Conservation (phyloP, 2,888 invertebrate genomes). For the Limnephilus rhombicus region DNA sequence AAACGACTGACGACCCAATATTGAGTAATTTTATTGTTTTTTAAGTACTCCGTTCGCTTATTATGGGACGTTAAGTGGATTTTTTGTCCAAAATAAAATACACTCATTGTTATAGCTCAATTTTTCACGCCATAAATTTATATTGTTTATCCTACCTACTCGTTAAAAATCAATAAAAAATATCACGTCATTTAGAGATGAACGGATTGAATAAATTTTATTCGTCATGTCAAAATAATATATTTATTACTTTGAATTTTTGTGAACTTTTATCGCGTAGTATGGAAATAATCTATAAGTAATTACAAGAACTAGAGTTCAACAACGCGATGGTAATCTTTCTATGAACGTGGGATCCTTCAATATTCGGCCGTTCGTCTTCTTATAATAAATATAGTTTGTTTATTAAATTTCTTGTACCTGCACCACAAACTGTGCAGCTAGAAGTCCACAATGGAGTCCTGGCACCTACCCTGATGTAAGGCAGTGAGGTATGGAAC, state of each 20-base stretch:
- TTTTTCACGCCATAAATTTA: constrained; percentile 38
- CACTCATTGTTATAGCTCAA: constrained; percentile 33
- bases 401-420: no score
- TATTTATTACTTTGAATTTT: background rate
- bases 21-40: constrained; percentile 49
- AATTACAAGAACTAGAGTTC: background rate
- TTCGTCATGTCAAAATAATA: background rate
- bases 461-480: no score
- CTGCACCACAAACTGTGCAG: no score
- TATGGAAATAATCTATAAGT: background rate
- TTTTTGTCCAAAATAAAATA: constrained; percentile 23
- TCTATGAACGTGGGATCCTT: no score
- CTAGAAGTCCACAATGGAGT: no score
- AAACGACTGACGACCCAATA: constrained; percentile 48
- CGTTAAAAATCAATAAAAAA: constrained; percentile 23
- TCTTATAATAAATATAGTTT: no score
- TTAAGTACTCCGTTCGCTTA: constrained; percentile 44
- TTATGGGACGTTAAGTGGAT: constrained; percentile 43
- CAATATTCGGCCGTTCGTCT: no score
- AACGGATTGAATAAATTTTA: background rate
- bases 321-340: background rate
- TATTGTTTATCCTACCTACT: constrained; percentile 6
- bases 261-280: background rate
- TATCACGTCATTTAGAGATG: background rate
- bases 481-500: no score